Conservation (phyloP, 2,888 invertebrate species). For the Campaea margaritaria region DNA sequence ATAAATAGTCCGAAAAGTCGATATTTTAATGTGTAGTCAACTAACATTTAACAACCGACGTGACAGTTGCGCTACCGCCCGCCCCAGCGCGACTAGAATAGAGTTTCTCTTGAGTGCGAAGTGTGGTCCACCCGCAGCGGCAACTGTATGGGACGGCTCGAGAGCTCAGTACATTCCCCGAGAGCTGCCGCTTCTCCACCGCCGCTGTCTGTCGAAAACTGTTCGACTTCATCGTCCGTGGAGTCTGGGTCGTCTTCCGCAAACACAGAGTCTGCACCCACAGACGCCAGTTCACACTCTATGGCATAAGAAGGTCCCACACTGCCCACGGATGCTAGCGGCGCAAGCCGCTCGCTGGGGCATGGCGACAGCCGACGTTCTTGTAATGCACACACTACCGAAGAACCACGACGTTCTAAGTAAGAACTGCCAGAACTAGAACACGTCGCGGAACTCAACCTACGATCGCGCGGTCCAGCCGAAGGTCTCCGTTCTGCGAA, state of each 20-base stretch:
- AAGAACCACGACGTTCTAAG: constrained; percentile 92
- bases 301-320: constrained; percentile 88
- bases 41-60: constrained; percentile 68
- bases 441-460: constrained; percentile 93
- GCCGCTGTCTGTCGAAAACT: constrained; percentile 93
- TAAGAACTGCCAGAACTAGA: constrained; percentile 94
- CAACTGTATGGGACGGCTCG: constrained; percentile 69
- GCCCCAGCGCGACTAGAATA: constrained; percentile 86
- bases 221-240: constrained; percentile 94
- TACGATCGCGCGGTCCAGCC: constrained; percentile 82
- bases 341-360: constrained; percentile 87
- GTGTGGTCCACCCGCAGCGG: constrained; percentile 71
- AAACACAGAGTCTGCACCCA: constrained; percentile 93
- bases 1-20: constrained; percentile 54
- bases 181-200: constrained; percentile 75
- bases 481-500: constrained; percentile 81
- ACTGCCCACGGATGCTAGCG: constrained; percentile 92
- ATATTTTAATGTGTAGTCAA: constrained; percentile 70
- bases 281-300: constrained; percentile 89
- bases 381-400: constrained; percentile 90
- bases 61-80: constrained; percentile 47
- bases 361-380: constrained; percentile 94
- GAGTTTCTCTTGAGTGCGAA: constrained; percentile 91
- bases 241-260: constrained; percentile 89
- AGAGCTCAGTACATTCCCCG: constrained; percentile 74